These are phyloP conservation scores for Parelbella ahira DNA, from an alignment of 2,888 invertebrate genomes.

Conservation along the genomic window DNA sequence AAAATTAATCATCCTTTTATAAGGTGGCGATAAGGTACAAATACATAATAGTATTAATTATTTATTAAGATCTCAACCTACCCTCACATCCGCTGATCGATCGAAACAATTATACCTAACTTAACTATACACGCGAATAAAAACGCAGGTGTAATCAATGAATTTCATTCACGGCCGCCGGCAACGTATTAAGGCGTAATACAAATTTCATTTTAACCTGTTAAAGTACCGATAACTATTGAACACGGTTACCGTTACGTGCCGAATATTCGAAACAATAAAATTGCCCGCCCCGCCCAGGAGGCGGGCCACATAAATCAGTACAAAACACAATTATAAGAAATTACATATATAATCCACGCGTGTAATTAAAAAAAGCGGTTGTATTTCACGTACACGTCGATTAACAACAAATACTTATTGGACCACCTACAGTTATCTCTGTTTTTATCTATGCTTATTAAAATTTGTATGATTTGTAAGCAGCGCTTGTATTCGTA, in stretches of 20 bases:
- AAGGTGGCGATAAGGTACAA: too few relatives aligned
- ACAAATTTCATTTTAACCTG: slow-evolving; percentile 23
- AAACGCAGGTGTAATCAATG: slow-evolving; percentile 11
- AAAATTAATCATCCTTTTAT: too few relatives aligned
- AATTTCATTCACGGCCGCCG: slow-evolving; percentile 8
- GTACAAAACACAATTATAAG: slow-evolving; percentile 65
- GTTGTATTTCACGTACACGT: slow-evolving; percentile 58
- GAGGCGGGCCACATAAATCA: slow-evolving; percentile 58
- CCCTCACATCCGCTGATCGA: too few relatives aligned
- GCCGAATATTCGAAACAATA: slow-evolving; percentile 58
- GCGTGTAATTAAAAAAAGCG: slow-evolving; percentile 62
- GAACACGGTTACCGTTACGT: slow-evolving; percentile 27
- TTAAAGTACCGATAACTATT: slow-evolving; percentile 19
- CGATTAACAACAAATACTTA: slow-evolving; percentile 62
- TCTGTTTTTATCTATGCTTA: slow-evolving; percentile 17
- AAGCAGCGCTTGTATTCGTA: too few relatives aligned
- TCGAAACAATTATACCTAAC: too few relatives aligned
- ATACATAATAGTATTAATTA: too few relatives aligned
- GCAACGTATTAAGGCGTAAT: slow-evolving; percentile 3
- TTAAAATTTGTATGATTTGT: slow-evolving; percentile 12
- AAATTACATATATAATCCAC: slow-evolving; percentile 49
- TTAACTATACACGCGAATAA: too few relatives aligned
- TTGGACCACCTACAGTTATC: slow-evolving; percentile 49
- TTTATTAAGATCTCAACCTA: too few relatives aligned
- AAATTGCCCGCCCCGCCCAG: slow-evolving; percentile 59